Percentiles rank a stretch among this genome's conserved stretches.
Evolutionary conservation across 2,888 invertebrate species (phyloP).

Genomic region (Scaptomyza flava): DNA sequence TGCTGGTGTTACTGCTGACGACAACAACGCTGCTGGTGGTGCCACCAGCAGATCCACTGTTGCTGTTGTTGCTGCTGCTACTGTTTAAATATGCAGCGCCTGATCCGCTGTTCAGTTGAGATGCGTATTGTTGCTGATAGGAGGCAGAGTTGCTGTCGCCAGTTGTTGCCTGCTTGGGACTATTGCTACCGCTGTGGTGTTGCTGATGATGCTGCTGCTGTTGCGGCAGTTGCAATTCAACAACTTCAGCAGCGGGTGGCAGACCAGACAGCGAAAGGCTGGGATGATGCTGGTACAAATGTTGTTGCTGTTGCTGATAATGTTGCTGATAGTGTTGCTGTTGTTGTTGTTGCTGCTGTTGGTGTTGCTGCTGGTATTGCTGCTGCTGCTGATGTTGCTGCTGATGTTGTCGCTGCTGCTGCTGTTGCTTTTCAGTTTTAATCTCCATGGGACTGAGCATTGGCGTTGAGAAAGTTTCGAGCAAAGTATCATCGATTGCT

Average conservation of each 20-base stretch:
- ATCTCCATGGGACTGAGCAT: constrained; percentile 92
- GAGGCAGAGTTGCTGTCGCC: constrained; percentile 73
- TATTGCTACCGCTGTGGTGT: constrained; percentile 80
- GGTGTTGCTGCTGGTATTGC: constrained; percentile 63
- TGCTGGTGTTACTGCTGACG: constrained; percentile 55
- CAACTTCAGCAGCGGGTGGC: constrained; percentile 77
- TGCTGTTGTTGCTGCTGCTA: constrained; percentile 64
- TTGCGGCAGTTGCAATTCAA: constrained; percentile 73
- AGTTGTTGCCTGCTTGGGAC: constrained; percentile 74
- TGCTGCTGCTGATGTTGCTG: constrained; percentile 62
- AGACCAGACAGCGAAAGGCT: constrained; percentile 74
- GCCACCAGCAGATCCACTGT: constrained; percentile 34
- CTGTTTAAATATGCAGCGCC: constrained; percentile 71
- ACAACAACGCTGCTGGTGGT: constrained; percentile 57
- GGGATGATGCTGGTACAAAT: constrained; percentile 83
- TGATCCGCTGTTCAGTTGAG: constrained; percentile 70
- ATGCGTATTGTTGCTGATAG: constrained; percentile 78
- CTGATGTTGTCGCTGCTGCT: constrained; percentile 72
- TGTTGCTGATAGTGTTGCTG: constrained; percentile 70
- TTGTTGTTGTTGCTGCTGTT: constrained; percentile 65
- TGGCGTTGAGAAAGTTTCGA: constrained; percentile 88
- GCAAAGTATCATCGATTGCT: constrained; percentile 88
- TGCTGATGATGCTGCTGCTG: constrained; percentile 68
- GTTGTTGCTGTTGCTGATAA: constrained; percentile 73
- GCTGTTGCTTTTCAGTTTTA: constrained; percentile 88